Evolutionary conservation across 2,888 invertebrate genomes (phyloP), one percentile per base, ranked within the genome.

Genomic region (Villa cingulata): DNA sequence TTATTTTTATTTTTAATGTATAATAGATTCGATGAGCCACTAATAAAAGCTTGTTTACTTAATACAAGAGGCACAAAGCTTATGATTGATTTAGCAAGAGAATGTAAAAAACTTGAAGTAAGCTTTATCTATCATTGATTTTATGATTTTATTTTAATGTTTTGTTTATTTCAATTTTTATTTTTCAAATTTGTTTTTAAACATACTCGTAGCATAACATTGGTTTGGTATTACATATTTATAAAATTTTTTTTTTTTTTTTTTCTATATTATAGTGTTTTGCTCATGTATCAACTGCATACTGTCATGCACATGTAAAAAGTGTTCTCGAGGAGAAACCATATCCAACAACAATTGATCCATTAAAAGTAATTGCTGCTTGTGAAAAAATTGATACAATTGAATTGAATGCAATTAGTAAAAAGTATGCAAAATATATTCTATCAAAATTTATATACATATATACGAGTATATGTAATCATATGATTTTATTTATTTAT

Each of bases 61-160:
- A 95, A 94, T 68, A 84, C 89, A 1, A 73, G 88, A 50, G 92
- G 89, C 20, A 89, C 90, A 0, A 83, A 86, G 60, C 74, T 82
- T 53, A 78, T 92, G 71, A 64, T 94, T 51, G 80, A 84, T 16
- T 68, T 95, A 40, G 89, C 83, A 48, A 83, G 81, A 62, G 71
- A 77, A 58, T 80, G 79, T 65, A 82, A 82, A 58, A 74, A 85
- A 6, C 71, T 94, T 38, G 69, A 76, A 72, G 85, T 84, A 66
- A 66, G 58, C 15, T 32, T 42, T 15, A 12, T 27, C 46, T 42
- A 48, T 46, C 55, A n/a, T 36, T 12, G 12, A 32, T 12, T 32
- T 2, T 2, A 27, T 9, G 10, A 9, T 27, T 27, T 6, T 27
- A 9, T 23, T 9, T 27, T 20, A 32, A 19, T 18, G 18, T 59